These are phyloP conservation scores for Pseudomugil gertrudae DNA, from an alignment of 2,797 vertebrate species.

Conservation along the genomic window DNA sequence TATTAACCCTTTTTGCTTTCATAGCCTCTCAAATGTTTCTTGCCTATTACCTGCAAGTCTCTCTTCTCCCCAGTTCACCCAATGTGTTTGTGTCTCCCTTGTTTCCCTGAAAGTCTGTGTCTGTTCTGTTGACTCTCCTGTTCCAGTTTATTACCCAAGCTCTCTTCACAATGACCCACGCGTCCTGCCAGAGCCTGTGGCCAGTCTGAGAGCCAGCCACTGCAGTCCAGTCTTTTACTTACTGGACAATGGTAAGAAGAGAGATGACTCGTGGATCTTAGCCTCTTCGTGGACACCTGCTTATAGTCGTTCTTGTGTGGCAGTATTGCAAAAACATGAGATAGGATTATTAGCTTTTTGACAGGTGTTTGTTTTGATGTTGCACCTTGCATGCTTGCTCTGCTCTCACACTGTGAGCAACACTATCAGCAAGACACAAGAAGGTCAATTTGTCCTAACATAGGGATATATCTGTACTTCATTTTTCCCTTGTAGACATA, in stretches of 20 bases:
- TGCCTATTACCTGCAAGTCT: slow-evolving; percentile 54
- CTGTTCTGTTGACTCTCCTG: slow-evolving; percentile 80
- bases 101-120: slow-evolving; percentile 72
- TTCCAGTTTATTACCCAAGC: slow-evolving; percentile 85
- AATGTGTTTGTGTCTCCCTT: slow-evolving; percentile 57
- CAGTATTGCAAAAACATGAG: slow-evolving; percentile 18
- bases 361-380: slow-evolving; percentile 50
- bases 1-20: slow-evolving; percentile 37
- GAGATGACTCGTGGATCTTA: slow-evolving; percentile 41
- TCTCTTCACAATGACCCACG: slow-evolving; percentile 84
- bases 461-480: background rate
- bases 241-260: slow-evolving; percentile 87
- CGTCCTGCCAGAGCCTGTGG: slow-evolving; percentile 80
- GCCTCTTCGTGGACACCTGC: slow-evolving; percentile 63
- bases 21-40: slow-evolving; percentile 52
- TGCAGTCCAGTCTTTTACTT: slow-evolving; percentile 88
- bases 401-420: slow-evolving; percentile 71
- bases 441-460: background rate
- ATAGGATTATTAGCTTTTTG: slow-evolving; percentile 24
- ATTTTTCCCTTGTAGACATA: background rate
- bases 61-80: slow-evolving; percentile 52
- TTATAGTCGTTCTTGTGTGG: slow-evolving; percentile 53
- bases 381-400: slow-evolving; percentile 69
- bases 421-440: slow-evolving; percentile 23
- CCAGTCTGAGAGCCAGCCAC: slow-evolving; percentile 84